These are phyloP conservation scores for Hesperia comma DNA, from an alignment of 2,888 invertebrate genomes.

Conservation along the genomic window DNA sequence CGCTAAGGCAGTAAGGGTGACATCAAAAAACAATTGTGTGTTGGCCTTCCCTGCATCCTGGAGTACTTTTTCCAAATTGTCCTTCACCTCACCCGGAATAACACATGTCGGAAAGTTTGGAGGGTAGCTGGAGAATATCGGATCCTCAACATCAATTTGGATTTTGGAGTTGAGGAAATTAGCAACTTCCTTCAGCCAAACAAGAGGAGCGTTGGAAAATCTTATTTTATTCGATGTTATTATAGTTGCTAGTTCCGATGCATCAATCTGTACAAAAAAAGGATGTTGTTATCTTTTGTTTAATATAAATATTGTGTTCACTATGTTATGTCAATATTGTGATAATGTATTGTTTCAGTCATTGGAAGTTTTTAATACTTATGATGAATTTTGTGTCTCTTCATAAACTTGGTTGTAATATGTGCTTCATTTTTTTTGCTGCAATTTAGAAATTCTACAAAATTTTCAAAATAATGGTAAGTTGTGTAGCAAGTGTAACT, in stretches of 20 bases:
- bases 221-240: constrained; percentile 84
- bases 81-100: constrained; percentile 74
- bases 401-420: too few species aligned
- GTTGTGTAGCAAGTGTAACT: too few species aligned
- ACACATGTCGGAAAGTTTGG: constrained; percentile 83
- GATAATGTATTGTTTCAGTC: neutral
- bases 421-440: too few species aligned
- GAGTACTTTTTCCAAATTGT: constrained; percentile 75
- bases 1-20: constrained; percentile 87
- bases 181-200: constrained; percentile 88
- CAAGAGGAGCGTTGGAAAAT: constrained; percentile 88
- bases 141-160: constrained; percentile 86
- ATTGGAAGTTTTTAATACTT: neutral
- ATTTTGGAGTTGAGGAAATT: constrained; percentile 86
- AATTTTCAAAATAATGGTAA: too few species aligned
- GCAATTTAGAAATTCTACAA: too few species aligned
- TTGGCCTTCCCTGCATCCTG: constrained; percentile 86
- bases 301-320: neutral
- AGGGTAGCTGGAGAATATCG: constrained; percentile 83
- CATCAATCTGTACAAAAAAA: constrained; percentile 82
- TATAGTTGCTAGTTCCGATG: constrained; percentile 79
- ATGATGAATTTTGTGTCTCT: neutral
- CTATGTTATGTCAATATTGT: neutral
- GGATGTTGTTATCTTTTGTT: constrained; percentile 1
- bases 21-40: constrained; percentile 88